Percentiles rank a stretch among this genome's conserved stretches.
Evolutionary conservation across 2,888 invertebrate species (phyloP).

Genomic region (Oscheius onirici): DNA sequence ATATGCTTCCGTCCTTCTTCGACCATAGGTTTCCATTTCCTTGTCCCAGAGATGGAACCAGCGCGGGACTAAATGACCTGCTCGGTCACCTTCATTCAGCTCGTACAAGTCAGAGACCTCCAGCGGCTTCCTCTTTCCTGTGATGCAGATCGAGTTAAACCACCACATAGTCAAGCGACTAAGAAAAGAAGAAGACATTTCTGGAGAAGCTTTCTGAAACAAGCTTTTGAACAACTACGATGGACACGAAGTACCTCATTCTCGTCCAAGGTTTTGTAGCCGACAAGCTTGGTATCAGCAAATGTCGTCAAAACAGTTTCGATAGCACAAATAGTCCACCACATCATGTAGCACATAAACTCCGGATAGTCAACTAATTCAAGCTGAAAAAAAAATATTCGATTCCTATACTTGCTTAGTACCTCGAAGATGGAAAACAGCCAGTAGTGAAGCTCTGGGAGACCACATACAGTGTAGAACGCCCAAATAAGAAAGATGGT

Average conservation of each 20-base stretch:
- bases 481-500: conserved; percentile 91
- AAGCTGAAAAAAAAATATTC: neutral
- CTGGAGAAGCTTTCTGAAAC: conserved; percentile 86
- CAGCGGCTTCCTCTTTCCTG: conserved; percentile 65
- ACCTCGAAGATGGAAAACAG: conserved; percentile 23
- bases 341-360: conserved; percentile 57
- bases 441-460: conserved; percentile 72
- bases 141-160: conserved; percentile 78
- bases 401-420: conserved; percentile 1
- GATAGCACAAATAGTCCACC: conserved; percentile 53
- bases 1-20: neutral
- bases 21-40: conserved; percentile 45
- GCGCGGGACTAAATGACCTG: conserved; percentile 60
- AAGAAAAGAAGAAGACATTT: conserved; percentile 84
- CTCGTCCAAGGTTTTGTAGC: conserved; percentile 47
- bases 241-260: neutral
- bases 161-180: conserved; percentile 87
- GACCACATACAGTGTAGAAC: conserved; percentile 80
- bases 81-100: conserved; percentile 64
- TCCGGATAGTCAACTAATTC: conserved; percentile 31
- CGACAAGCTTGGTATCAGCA: conserved; percentile 56
- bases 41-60: conserved; percentile 66
- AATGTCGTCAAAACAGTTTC: conserved; percentile 62
- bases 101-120: conserved; percentile 64
- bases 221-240: neutral